A percentile compares a stretch with the other conserved stretches of the same genome.
Evolutionary conservation across 2,113 vertebrate genomes (phyloP).

Genomic region (Nothobranchius furzeri): DNA sequence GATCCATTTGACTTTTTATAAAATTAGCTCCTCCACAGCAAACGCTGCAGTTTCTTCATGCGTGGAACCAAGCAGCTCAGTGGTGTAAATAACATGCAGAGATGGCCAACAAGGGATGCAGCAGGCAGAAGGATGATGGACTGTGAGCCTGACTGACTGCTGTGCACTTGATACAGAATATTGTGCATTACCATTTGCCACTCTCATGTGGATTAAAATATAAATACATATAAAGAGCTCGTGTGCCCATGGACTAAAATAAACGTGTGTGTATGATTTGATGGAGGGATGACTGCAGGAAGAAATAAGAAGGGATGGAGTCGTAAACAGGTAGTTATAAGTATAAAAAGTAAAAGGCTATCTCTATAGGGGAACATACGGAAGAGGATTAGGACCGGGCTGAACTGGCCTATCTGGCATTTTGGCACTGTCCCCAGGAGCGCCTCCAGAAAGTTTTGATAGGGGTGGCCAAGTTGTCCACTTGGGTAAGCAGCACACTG

Average conservation of each 20-base stretch:
- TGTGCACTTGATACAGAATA: slow-evolving; percentile 46
- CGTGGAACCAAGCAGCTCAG: slow-evolving; percentile 17
- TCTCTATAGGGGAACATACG: no score
- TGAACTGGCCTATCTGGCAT: no score
- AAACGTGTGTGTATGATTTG: slow-evolving; percentile 1
- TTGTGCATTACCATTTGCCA: slow-evolving; percentile 32
- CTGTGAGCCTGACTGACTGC: slow-evolving; percentile 56
- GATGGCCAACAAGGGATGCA: slow-evolving; percentile 49
- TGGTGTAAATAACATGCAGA: slow-evolving; percentile 59
- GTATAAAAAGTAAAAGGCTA: background rate
- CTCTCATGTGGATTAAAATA: background rate
- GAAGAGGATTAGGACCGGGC: no score
- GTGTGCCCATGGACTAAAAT: slow-evolving; percentile 41
- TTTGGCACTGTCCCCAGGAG: no score
- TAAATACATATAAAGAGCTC: slow-evolving; percentile 11
- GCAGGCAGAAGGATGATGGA: slow-evolving; percentile 49
- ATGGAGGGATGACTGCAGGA: background rate
- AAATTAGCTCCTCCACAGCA: background rate
- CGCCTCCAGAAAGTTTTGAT: no score
- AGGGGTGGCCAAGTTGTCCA: no score
- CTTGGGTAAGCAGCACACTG: no score
- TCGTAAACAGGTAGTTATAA: background rate
- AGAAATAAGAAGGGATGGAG: slow-evolving; percentile 12
- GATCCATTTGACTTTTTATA: slow-evolving; percentile 8
- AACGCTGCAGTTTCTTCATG: background rate